Evolutionary conservation across 2,113 vertebrate genomes (phyloP), one percentile per base, ranked within the genome.

Genomic region (Notothenia coriiceps): DNA sequence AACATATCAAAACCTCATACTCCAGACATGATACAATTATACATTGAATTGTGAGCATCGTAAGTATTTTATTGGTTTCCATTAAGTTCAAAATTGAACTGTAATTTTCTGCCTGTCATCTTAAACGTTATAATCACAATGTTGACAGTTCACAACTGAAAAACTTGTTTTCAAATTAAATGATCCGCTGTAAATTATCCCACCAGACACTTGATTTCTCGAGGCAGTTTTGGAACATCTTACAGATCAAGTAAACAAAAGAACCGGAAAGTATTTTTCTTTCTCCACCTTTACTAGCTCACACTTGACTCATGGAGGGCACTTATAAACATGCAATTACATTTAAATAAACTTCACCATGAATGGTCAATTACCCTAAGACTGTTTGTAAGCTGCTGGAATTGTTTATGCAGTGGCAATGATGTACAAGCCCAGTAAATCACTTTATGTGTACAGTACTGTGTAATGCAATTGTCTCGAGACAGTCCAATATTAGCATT

Each of bases 261-360:
- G 6, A 74, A 46, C 12, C 14, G 3, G 12, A 9, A 25, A 75
- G 10, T 20, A 0, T 51, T 73, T 62, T 57, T 62, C 46, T 49
- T 70, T 10, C 57, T 22, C 68, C 49, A 55, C 10, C 44, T 74
- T 79, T n/a, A n/a, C 18, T 5, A 15, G 17, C 43, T 50, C 60
- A 51, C 50, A 66, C 56, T 66, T 74, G 70, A 83, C 68, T 76
- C 66, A 76, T 57, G 7, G 6, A 65, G 50, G 22, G n/a, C 62
- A 44, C 25, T 4, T 56, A 9, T 61, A 84, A 91, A 80, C 71
- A 83, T 70, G 40, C 44, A 80, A 82, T 89, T 84, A 86, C 13
- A 65, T 9, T 61, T 29, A 40, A 82, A 64, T 85, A 87, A 75
- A 77, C 74, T 18, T 76, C 22, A 51, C 47, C 18, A 10, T 52